Conservation (phyloP, 1,140 invertebrate genomes). For the Dufourea novaeangliae region DNA sequence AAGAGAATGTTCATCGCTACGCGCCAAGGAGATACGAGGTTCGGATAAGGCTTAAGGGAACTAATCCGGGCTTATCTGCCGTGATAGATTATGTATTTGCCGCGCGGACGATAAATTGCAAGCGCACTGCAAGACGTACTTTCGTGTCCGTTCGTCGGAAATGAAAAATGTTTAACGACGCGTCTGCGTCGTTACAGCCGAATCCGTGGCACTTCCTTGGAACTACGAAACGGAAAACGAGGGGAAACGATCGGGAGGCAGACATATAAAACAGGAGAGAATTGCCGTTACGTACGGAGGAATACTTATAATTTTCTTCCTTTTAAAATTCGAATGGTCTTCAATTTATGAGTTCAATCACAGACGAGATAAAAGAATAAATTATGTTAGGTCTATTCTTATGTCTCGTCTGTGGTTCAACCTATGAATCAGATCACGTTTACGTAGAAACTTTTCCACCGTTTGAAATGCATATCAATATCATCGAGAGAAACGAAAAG, state of each 20-base stretch:
- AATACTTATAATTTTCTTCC: no score
- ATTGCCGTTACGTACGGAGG: no score
- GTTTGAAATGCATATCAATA: no score
- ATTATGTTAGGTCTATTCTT: no score
- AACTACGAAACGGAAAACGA: neutral
- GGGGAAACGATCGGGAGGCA: conserved; percentile 3
- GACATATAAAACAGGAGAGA: no score
- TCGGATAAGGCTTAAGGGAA: conserved; percentile 60
- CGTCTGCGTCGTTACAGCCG: neutral
- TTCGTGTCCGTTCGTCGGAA: conserved; percentile 25
- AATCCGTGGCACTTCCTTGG: no score
- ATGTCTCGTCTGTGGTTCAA: no score
- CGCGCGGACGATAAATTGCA: conserved; percentile 58
- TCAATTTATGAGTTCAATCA: no score
- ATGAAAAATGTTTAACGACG: conserved; percentile 55
- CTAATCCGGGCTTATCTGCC: conserved; percentile 54
- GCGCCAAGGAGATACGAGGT: conserved; percentile 40
- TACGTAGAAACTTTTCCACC: no score
- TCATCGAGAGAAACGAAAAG: neutral
- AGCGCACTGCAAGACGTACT: conserved; percentile 24
- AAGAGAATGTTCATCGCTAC: conserved; percentile 51
- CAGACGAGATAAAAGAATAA: no score
- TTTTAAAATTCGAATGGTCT: no score
- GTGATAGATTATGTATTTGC: conserved; percentile 67
- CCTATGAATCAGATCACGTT: no score